Percentiles rank a stretch among this genome's conserved stretches.
Evolutionary conservation across 1,140 invertebrate genomes (phyloP).

Genomic region (Brachionus rotundiformis): DNA sequence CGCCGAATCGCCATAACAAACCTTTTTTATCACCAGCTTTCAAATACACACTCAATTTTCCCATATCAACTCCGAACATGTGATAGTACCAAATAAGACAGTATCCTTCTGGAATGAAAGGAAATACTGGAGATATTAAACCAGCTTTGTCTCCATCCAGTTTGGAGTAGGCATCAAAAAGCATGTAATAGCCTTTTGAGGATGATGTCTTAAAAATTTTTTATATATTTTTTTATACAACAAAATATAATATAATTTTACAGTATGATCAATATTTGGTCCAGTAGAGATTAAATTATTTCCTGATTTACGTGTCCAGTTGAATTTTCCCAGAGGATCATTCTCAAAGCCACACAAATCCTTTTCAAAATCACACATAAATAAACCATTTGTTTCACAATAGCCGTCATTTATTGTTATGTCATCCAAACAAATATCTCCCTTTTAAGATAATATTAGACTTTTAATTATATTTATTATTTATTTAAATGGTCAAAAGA

Average conservation of each 20-base stretch:
- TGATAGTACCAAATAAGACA: slow-evolving; percentile 54
- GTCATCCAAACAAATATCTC: slow-evolving; percentile 60
- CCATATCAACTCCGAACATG: slow-evolving; percentile 53
- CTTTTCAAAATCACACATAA: slow-evolving; percentile 73
- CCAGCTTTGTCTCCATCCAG: slow-evolving; percentile 32
- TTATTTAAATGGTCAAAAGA: too few species aligned
- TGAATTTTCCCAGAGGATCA: slow-evolving; percentile 74
- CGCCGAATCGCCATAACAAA: slow-evolving; percentile 33
- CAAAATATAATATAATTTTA: neutral
- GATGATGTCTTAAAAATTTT: slow-evolving; percentile 19
- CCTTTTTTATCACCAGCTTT: slow-evolving; percentile 29
- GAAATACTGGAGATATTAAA: slow-evolving; percentile 31
- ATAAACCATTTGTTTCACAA: slow-evolving; percentile 53
- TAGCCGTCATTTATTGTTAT: slow-evolving; percentile 54
- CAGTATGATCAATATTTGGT: slow-evolving; percentile 59
- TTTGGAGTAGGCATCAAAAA: slow-evolving; percentile 44
- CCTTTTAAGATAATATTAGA: too few species aligned
- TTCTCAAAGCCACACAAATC: slow-evolving; percentile 75
- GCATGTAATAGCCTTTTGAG: slow-evolving; percentile 7
- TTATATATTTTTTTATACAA: neutral
- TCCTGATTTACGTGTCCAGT: slow-evolving; percentile 72
- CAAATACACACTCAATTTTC: slow-evolving; percentile 48
- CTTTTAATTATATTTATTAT: too few species aligned
- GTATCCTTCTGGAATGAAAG: neutral
- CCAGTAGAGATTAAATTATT: slow-evolving; percentile 60